Percentiles rank a stretch among this genome's conserved stretches.
phyloP scores from a whole-genome alignment of 2,888 invertebrate genomes.

The Perithous albicinctus region DNA sequence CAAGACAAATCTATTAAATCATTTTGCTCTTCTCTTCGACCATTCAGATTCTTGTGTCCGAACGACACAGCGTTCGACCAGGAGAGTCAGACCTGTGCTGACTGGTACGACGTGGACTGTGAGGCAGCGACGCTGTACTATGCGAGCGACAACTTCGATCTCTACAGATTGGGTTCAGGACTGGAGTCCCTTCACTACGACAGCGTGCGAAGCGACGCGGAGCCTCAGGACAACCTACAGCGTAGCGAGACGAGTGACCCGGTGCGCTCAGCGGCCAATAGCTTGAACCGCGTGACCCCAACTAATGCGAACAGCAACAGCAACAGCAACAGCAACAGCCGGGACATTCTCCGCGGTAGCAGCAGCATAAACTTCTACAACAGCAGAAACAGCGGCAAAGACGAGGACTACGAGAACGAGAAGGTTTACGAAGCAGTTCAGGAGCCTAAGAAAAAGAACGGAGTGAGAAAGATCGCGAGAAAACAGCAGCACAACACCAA shows the following conservation, averaged over 20 bases:
- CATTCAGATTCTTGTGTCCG: conserved; percentile 92
- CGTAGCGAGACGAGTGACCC: conserved; percentile 85
- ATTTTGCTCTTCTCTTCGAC: not conserved
- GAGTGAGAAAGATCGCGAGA: conserved; percentile 78
- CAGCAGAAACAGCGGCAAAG: conserved; percentile 84
- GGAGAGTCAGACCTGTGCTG: conserved; percentile 96
- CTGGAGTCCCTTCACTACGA: conserved; percentile 82
- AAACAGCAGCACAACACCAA: conserved; percentile 75
- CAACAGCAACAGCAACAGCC: conserved; percentile 76
- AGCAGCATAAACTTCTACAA: conserved; percentile 80
- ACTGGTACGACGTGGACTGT: conserved; percentile 96
- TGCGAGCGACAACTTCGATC: conserved; percentile 93
- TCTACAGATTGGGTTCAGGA: conserved; percentile 93
- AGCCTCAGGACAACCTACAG: conserved; percentile 82
- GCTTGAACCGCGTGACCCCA: conserved; percentile 76
- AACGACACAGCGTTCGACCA: conserved; percentile 96
- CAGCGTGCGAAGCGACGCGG: conserved; percentile 82
- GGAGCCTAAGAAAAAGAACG: conserved; percentile 76
- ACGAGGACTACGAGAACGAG: conserved; percentile 85
- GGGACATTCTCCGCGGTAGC: conserved; percentile 73
- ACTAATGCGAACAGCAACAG: conserved; percentile 81
- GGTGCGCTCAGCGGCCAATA: conserved; percentile 80
- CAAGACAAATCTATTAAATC: not conserved
- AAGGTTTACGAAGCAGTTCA: conserved; percentile 85
- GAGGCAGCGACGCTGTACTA: conserved; percentile 92